Evolutionary conservation across 2,113 vertebrate species (phyloP).

Genomic region (Macaca mulatta): DNA sequence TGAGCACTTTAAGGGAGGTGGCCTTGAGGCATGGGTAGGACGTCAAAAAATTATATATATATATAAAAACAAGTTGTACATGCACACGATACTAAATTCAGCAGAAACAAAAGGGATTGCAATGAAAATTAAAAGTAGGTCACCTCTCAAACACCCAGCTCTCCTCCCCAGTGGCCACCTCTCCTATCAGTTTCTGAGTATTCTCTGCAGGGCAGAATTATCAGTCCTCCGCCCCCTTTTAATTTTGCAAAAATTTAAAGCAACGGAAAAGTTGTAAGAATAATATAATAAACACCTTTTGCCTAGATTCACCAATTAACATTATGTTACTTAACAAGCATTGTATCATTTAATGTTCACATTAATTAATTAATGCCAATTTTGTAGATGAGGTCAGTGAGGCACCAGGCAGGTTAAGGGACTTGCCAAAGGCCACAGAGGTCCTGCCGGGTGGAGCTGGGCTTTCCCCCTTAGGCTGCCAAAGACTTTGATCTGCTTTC

Average conservation of each 20-base stretch:
- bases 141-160: slow-evolving; percentile 51
- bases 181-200: slow-evolving; percentile 48
- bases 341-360: background rate
- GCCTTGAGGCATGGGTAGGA: background rate
- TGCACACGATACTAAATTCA: slow-evolving; percentile 26
- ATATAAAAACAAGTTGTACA: background rate
- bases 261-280: background rate
- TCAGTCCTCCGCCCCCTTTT: background rate
- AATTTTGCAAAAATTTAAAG: slow-evolving; percentile 35
- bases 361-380: background rate
- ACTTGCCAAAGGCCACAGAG: background rate
- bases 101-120: slow-evolving; percentile 58
- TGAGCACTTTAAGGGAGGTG: background rate
- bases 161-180: slow-evolving; percentile 48
- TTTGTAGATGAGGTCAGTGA: slow-evolving; percentile 17
- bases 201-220: background rate
- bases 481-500: background rate
- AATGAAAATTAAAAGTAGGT: slow-evolving; percentile 74
- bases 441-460: background rate
- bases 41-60: background rate
- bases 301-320: background rate
- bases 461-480: background rate
- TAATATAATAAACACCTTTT: background rate
- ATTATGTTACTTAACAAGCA: slow-evolving; percentile 7
- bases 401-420: background rate